Conservation (phyloP, 2,113 vertebrate genomes). For the Ellobius talpinus region DNA sequence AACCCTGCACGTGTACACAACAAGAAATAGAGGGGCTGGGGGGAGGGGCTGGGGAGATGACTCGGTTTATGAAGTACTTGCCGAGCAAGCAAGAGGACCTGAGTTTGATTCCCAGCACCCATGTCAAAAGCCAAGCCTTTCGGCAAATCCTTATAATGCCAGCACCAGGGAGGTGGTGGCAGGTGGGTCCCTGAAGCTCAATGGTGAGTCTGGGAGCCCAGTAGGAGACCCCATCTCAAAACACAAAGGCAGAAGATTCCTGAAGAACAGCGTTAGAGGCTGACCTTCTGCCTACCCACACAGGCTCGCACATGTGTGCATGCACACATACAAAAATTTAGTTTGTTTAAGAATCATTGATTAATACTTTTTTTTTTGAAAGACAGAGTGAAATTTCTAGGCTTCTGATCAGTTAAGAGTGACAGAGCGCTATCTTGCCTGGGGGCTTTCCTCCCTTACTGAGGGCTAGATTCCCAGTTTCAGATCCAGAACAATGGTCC, state of each 20-base stretch:
- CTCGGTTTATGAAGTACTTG: neutral
- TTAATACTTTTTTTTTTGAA: neutral
- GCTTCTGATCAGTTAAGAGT: neutral
- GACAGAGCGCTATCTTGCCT: neutral
- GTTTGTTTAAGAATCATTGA: constrained; percentile 35
- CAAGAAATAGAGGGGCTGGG: neutral
- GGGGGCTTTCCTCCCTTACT: neutral
- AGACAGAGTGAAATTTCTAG: constrained; percentile 7
- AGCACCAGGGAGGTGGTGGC: too few relatives aligned
- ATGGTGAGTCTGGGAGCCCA: neutral
- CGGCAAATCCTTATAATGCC: neutral
- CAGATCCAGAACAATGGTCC: neutral
- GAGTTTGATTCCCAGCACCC: neutral
- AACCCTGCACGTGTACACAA: neutral
- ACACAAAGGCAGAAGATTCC: neutral
- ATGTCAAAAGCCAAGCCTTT: too few relatives aligned
- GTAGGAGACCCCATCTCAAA: neutral
- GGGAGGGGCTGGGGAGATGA: neutral
- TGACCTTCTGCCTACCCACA: neutral
- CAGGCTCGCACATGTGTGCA: neutral
- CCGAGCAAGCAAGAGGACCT: neutral
- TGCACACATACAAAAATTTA: neutral
- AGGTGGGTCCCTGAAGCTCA: neutral
- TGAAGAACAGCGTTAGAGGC: neutral
- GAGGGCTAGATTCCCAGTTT: neutral